phyloP scores from a whole-genome alignment of 2,797 vertebrate genomes.

The Tarsius wallacei region DNA sequence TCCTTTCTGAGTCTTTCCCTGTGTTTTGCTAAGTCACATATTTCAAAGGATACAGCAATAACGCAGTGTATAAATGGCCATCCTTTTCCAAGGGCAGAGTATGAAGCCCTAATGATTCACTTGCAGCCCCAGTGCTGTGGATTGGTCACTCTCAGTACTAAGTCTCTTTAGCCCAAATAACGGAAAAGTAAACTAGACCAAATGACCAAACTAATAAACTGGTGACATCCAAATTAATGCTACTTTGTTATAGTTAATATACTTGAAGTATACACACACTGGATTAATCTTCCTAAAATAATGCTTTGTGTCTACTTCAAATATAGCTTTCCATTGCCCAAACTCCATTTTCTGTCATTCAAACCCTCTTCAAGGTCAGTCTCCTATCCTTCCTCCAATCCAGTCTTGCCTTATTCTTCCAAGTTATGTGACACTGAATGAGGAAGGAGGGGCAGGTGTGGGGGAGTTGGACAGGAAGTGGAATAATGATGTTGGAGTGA shows the following conservation, averaged over 20 bases:
- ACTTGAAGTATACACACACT: background rate
- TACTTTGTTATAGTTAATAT: background rate
- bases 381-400: background rate
- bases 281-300: background rate
- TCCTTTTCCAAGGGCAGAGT: background rate
- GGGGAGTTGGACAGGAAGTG: background rate
- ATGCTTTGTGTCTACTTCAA: background rate
- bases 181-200: background rate
- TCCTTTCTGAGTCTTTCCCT: background rate
- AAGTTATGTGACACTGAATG: background rate
- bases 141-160: background rate
- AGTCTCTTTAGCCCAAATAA: conserved; percentile 8
- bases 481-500: background rate
- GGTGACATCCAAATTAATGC: background rate
- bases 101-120: background rate
- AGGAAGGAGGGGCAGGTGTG: background rate
- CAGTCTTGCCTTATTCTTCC: background rate
- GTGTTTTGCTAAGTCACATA: conserved; percentile 29
- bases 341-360: conserved; percentile 7
- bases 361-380: background rate
- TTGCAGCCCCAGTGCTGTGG: background rate
- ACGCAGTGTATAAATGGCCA: background rate
- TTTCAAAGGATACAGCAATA: conserved; percentile 33
- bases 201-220: background rate
- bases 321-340: background rate